Percentiles rank a stretch among this genome's conserved stretches.
phyloP scores from a whole-genome alignment of 2,797 vertebrate species.

The Enteromius paludinosus region DNA sequence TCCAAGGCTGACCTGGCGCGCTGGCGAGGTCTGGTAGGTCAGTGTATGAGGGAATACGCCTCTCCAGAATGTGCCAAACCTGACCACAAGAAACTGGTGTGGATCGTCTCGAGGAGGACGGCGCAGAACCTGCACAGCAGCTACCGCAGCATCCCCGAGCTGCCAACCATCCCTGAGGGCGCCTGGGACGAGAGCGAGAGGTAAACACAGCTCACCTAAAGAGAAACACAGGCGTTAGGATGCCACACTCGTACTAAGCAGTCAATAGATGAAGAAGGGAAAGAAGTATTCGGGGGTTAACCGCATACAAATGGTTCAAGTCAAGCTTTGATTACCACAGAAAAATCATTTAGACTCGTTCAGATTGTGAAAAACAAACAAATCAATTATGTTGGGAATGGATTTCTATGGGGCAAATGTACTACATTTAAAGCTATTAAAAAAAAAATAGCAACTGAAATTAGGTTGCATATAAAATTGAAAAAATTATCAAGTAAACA shows the following conservation, averaged over 20 bases:
- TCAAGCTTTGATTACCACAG: not conserved
- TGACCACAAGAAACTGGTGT: conserved; percentile 91
- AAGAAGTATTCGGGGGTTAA: not conserved
- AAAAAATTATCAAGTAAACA: too few relatives aligned
- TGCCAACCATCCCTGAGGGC: conserved; percentile 94
- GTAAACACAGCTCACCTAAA: conserved; percentile 68
- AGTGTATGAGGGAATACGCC: conserved; percentile 91
- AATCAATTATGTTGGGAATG: not conserved
- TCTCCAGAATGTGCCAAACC: conserved; percentile 96
- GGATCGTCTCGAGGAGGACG: conserved; percentile 94
- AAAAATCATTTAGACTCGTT: not conserved
- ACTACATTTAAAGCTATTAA: not conserved
- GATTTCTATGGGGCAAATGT: not conserved
- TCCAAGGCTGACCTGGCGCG: conserved; percentile 84
- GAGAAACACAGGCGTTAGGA: not conserved
- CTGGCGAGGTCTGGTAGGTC: conserved; percentile 91
- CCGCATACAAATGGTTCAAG: not conserved
- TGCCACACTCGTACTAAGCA: not conserved
- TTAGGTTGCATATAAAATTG: not conserved
- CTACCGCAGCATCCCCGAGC: conserved; percentile 88
- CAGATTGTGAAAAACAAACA: not conserved
- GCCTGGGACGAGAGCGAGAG: conserved; percentile 88
- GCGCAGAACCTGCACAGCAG: conserved; percentile 92
- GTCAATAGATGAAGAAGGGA: not conserved
- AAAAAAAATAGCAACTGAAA: not conserved